Percentiles rank a stretch among this genome's conserved stretches.
phyloP scores from a whole-genome alignment of 2,797 vertebrate genomes.

The Decapterus maruadsi region DNA sequence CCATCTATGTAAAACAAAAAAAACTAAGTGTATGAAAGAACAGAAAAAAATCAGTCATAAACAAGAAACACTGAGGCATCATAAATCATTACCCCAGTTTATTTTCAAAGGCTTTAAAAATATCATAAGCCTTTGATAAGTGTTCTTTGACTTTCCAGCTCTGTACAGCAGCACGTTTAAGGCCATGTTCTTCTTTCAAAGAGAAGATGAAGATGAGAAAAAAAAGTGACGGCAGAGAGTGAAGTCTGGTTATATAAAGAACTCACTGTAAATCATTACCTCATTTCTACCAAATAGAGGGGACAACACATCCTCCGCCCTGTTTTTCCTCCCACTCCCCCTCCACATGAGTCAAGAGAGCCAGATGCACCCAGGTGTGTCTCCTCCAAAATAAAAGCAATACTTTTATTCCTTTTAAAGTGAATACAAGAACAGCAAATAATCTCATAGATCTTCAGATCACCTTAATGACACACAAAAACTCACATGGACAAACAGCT shows the following conservation, averaged over 20 bases:
- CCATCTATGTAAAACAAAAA: too few relatives aligned
- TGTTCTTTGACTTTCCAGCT: not conserved
- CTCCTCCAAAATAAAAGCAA: constrained; percentile 55
- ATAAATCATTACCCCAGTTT: too few relatives aligned
- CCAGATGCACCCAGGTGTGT: not conserved
- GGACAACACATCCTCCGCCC: constrained; percentile 1
- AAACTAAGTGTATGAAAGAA: too few relatives aligned
- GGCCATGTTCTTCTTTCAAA: not conserved
- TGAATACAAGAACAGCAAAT: not conserved
- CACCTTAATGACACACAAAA: not conserved
- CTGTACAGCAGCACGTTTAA: not conserved
- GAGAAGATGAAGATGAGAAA: not conserved
- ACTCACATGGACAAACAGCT: not conserved
- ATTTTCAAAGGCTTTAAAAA: not conserved
- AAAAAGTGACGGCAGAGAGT: not conserved
- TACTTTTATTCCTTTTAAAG: not conserved
- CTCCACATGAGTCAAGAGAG: not conserved
- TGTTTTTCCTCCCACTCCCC: not conserved
- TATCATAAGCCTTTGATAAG: not conserved
- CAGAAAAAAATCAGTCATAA: too few relatives aligned
- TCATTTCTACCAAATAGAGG: constrained; percentile 16
- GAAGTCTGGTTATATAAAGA: not conserved
- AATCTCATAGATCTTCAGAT: not conserved
- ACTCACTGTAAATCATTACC: not conserved
- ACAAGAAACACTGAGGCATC: too few relatives aligned